Percentiles rank a stretch among this genome's conserved stretches.
These are phyloP conservation scores for Catharus ustulatus DNA, from an alignment of 2,797 vertebrate genomes.

Conservation along the genomic window DNA sequence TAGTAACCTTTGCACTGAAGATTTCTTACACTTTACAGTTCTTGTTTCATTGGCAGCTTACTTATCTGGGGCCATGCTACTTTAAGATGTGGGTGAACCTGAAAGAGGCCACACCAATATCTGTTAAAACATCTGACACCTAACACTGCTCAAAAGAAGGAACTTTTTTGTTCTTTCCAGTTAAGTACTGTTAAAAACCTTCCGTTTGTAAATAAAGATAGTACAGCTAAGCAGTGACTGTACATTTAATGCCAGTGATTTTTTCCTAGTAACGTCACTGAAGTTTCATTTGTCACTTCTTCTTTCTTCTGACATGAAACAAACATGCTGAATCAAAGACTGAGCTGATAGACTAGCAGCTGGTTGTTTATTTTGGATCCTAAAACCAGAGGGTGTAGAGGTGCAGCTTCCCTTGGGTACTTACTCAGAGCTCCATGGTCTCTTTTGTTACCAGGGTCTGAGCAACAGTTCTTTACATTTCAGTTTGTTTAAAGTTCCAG, in stretches of 20 bases:
- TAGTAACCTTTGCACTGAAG: slow-evolving; percentile 32
- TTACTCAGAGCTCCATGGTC: neutral
- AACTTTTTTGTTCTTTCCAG: neutral
- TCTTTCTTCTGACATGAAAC: neutral
- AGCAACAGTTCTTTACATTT: neutral
- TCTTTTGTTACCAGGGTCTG: neutral
- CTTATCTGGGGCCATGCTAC: neutral
- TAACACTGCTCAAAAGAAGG: neutral
- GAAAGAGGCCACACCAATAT: neutral
- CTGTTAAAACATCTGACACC: neutral
- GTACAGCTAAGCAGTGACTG: neutral
- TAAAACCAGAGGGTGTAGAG: neutral
- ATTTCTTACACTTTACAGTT: neutral
- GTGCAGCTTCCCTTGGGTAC: neutral
- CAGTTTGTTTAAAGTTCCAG: neutral
- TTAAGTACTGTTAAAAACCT: neutral
- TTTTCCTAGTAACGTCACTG: neutral
- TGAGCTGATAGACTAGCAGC: neutral
- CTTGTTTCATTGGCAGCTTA: neutral
- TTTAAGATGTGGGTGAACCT: neutral
- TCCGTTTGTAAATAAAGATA: neutral
- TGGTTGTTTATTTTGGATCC: neutral
- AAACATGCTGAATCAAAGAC: neutral
- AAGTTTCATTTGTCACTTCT: neutral
- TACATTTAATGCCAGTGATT: neutral